Conservation (phyloP, 2,113 vertebrate genomes). For the Melanerpes formicivorus region DNA sequence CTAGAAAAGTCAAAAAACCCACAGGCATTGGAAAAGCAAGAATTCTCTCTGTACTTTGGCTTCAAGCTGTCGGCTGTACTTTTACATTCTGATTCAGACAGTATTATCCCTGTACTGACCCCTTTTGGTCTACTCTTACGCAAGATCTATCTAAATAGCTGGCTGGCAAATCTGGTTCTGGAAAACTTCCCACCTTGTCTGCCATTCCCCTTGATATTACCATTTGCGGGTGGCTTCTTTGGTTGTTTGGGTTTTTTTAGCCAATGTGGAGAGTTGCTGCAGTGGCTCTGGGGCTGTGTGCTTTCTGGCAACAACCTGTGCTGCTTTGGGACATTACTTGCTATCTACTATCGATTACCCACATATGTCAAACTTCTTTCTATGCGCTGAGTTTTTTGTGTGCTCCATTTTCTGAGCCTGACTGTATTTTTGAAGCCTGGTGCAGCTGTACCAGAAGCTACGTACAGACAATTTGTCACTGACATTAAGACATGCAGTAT, state of each 20-base stretch:
- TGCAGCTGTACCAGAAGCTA: background rate
- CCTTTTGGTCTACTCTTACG: slow-evolving; percentile 5
- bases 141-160: slow-evolving; percentile 49
- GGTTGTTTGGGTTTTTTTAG: background rate
- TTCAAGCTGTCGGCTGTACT: background rate
- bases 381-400: background rate
- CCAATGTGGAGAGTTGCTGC: background rate
- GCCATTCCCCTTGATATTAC: background rate
- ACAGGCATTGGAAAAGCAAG: background rate
- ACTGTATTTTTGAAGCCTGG: background rate
- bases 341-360: background rate
- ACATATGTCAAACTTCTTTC: background rate
- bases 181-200: slow-evolving; percentile 14
- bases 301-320: background rate
- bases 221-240: background rate
- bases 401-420: background rate
- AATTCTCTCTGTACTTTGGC: background rate
- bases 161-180: slow-evolving; percentile 14
- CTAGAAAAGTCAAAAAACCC: background rate
- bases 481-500: background rate
- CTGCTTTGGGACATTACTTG: slow-evolving; percentile 22
- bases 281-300: background rate
- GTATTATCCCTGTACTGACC: slow-evolving; percentile 14
- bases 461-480: background rate
- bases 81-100: slow-evolving; percentile 1